Evolutionary conservation across 2,113 vertebrate genomes (phyloP).

Genomic region (Nothoprocta perdicaria): DNA sequence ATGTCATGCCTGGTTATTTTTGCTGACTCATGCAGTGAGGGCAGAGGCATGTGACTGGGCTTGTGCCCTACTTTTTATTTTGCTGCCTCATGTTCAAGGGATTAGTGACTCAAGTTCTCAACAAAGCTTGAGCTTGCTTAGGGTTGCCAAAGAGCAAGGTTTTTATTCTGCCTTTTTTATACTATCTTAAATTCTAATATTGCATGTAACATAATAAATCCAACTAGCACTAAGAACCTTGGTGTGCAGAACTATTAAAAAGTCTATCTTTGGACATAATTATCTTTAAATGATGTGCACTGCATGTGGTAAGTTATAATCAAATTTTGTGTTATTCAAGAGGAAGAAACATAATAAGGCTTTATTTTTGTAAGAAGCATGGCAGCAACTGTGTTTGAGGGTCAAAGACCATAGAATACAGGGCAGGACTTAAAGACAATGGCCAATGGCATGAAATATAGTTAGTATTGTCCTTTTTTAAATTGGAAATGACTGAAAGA

Average conservation of each 20-base stretch:
- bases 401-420: neutral
- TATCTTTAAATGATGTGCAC: neutral
- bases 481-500: neutral
- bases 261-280: neutral
- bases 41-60: neutral
- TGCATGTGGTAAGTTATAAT: neutral
- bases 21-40: neutral
- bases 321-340: neutral
- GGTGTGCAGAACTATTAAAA: neutral
- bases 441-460: neutral
- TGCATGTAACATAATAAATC: neutral
- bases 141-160: neutral
- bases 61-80: neutral
- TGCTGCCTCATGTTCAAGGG: neutral
- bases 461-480: neutral
- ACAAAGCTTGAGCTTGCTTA: neutral
- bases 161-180: neutral
- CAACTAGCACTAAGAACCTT: neutral
- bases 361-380: neutral
- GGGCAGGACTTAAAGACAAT: neutral
- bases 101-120: neutral
- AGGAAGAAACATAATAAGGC: neutral
- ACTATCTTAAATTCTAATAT: neutral
- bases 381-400: neutral
- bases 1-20: fast-evolving